Percentiles rank a stretch among this genome's conserved stretches.
These are phyloP conservation scores for Mystacornis crossleyi DNA, from an alignment of 2,113 vertebrate species.

Conservation along the genomic window DNA sequence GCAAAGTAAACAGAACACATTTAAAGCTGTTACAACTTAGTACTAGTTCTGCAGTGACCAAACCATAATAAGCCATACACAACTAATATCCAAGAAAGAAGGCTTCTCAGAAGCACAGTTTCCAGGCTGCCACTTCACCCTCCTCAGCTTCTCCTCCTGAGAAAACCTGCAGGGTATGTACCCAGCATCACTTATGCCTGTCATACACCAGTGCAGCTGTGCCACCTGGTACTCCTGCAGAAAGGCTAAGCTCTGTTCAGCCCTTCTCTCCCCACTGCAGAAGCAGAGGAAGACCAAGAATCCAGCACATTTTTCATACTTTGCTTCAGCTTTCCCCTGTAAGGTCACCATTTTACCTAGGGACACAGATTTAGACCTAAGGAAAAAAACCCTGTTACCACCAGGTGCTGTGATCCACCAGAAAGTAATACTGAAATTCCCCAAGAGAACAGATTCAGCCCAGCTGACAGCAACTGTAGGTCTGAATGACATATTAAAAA, in stretches of 20 bases:
- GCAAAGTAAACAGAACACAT: background rate
- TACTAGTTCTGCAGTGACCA: background rate
- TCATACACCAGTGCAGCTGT: background rate
- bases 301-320: background rate
- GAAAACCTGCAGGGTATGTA: background rate
- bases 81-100: background rate
- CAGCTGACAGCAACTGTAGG: slow-evolving; percentile 31
- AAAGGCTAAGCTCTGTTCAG: background rate
- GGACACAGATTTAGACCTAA: background rate
- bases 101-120: background rate
- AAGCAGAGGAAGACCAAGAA: background rate
- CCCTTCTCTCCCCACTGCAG: background rate
- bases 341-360: background rate
- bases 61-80: background rate
- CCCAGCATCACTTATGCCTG: background rate
- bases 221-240: accelerated
- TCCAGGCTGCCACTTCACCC: background rate
- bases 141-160: background rate
- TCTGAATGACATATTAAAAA: slow-evolving; percentile 54
- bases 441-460: background rate
- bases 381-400: background rate
- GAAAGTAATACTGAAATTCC: background rate
- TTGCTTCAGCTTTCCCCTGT: background rate
- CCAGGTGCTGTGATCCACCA: background rate
- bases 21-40: background rate